Base-by-base conservation (phyloP, 2,888 invertebrate species). In the Spilarctia lutea region DNA sequence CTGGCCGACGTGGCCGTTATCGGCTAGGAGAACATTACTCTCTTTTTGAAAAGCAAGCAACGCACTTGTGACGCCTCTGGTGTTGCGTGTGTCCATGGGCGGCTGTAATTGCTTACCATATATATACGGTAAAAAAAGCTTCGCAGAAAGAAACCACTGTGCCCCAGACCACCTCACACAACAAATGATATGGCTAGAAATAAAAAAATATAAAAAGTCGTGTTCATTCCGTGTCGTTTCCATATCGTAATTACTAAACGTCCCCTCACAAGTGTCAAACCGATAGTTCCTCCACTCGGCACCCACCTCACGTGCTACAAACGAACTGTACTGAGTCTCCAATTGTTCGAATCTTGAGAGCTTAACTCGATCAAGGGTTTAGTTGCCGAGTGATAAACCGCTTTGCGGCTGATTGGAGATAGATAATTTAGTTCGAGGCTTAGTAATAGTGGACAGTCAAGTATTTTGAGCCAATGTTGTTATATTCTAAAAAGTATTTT, bases 271-370 rank as follows among this genome's bases (percentile, higher is more conserved):
- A 86, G 79, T 80, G 81, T 85, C 84, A 80, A 74, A 75, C 72
- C 68, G 39, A 70, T 81, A 73, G 72, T 75, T 68, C 79, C 66
- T 65, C 75, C 33, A 71, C 82, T 88, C 81, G 77, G 83, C 81
- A 94, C 84, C 79, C 92, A 78, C 76, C 74, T 89, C 94, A 94
- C 94, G 95, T 90, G 85, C 80, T 79, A 78, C 90, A 89, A 92
- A 94, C 93, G 93, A 94, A 91, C 90, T 85, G 87, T 80, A 81
- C 86, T 84, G 88, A 91, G 91, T 91, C 89, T 86, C 87, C 93
- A 92, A 95, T 94, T 94, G 94, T 93, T 94, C 90, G 92, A 95
- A 95, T 94, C 94, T 95, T 94, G 94, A 93, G 89, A 89, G 85
- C 92, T 92, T 94, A 94, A 94, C 93, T 92, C 90, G 91, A 92